Evolutionary conservation across 2,797 vertebrate species (phyloP).

Genomic region (Microhierax caerulescens): DNA sequence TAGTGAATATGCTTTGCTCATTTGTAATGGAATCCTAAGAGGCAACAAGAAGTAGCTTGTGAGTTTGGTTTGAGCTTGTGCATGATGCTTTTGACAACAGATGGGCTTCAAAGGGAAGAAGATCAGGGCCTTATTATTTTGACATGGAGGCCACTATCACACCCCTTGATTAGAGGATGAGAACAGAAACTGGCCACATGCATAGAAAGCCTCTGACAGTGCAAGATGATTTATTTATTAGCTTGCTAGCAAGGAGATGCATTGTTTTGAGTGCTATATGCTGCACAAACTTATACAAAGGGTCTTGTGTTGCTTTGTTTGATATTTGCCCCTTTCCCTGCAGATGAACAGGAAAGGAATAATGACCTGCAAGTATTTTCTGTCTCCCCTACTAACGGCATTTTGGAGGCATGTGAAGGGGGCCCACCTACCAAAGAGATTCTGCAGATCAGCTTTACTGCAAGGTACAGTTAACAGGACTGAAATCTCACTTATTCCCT

Average conservation of each 20-base stretch:
- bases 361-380: constrained; percentile 65
- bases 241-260: neutral
- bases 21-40: neutral
- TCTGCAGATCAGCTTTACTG: constrained; percentile 86
- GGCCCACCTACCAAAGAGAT: constrained; percentile 45
- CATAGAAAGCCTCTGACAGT: neutral
- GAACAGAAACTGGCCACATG: neutral
- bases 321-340: neutral
- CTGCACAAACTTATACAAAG: neutral
- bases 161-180: neutral
- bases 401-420: constrained; percentile 71
- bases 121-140: neutral
- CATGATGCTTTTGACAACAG: neutral
- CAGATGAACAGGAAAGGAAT: constrained; percentile 48
- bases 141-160: neutral
- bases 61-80: neutral
- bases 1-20: neutral
- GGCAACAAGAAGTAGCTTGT: neutral
- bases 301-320: neutral
- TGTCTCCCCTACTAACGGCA: constrained; percentile 79
- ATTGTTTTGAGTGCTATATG: neutral
- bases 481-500: neutral
- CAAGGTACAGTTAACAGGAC: constrained; percentile 77
- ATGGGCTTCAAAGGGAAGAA: neutral
- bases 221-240: neutral